Evolutionary conservation across 2,113 vertebrate species (phyloP).

Genomic region (Trematocara nigrifrons): DNA sequence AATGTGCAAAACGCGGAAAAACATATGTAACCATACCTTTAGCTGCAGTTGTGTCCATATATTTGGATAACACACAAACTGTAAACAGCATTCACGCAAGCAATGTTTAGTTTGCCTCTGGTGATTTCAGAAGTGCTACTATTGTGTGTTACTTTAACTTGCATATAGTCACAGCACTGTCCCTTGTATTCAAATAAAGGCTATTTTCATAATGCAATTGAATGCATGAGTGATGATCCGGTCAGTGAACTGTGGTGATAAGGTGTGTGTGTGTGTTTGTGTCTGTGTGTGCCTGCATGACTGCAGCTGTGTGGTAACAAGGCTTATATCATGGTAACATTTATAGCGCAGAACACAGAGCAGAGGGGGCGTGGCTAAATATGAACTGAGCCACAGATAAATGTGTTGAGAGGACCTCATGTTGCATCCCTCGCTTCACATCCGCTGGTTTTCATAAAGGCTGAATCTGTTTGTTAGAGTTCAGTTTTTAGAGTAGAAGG

Average conservation of each 20-base stretch:
- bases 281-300: background rate
- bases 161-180: background rate
- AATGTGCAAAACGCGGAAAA: background rate
- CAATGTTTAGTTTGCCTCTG: background rate
- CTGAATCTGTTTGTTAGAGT: background rate
- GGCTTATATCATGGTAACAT: slow-evolving; percentile 39
- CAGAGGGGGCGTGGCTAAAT: slow-evolving; percentile 19
- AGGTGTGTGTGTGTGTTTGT: background rate
- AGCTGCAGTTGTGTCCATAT: background rate
- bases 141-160: background rate
- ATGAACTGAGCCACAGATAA: slow-evolving; percentile 20
- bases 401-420: background rate
- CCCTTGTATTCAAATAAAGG: slow-evolving; percentile 8
- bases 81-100: background rate
- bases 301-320: slow-evolving; percentile 11
- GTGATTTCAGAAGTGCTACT: background rate
- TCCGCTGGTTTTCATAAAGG: background rate
- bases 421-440: background rate
- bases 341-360: slow-evolving; percentile 48
- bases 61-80: background rate
- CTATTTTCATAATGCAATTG: slow-evolving; percentile 14
- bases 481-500: background rate
- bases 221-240: slow-evolving; percentile 53
- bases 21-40: background rate
- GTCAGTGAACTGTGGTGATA: slow-evolving; percentile 23